Conservation (phyloP, 2,113 vertebrate species). For the Oriolus oriolus region DNA sequence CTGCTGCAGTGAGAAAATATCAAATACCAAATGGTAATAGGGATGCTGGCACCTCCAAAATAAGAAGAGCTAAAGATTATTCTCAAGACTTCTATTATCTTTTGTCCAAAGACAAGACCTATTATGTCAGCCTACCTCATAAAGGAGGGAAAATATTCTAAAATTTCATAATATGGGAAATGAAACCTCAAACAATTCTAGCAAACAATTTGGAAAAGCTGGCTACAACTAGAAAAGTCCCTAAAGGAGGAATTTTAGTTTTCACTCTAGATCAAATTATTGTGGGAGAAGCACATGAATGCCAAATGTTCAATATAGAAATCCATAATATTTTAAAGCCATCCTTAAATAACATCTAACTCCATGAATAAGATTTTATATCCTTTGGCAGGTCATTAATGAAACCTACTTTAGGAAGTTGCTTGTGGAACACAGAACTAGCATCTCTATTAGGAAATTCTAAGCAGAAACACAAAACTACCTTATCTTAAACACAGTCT, state of each 20-base stretch:
- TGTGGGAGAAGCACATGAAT: background rate
- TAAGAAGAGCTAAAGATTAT: background rate
- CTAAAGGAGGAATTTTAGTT: background rate
- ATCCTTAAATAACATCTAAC: background rate
- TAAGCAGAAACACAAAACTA: conserved; percentile 43
- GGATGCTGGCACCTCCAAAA: background rate
- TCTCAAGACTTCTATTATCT: background rate
- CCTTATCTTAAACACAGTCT: conserved; percentile 6
- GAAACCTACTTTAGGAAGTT: background rate
- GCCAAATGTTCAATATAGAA: background rate
- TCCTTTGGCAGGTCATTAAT: background rate
- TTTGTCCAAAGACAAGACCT: background rate
- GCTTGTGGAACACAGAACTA: background rate
- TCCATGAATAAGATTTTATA: background rate
- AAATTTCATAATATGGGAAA: background rate
- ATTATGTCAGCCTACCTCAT: background rate
- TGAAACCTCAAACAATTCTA: background rate
- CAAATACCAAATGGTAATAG: background rate
- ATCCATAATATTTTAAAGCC: background rate
- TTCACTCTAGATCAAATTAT: background rate
- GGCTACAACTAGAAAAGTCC: background rate
- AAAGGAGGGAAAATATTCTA: background rate
- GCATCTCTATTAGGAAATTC: background rate
- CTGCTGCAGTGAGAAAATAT: background rate
- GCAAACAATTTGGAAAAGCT: background rate